Evolutionary conservation across 35 echinoderm and acorn worm genomes (phyloP).

Genomic region (Amphiura filiformis): DNA sequence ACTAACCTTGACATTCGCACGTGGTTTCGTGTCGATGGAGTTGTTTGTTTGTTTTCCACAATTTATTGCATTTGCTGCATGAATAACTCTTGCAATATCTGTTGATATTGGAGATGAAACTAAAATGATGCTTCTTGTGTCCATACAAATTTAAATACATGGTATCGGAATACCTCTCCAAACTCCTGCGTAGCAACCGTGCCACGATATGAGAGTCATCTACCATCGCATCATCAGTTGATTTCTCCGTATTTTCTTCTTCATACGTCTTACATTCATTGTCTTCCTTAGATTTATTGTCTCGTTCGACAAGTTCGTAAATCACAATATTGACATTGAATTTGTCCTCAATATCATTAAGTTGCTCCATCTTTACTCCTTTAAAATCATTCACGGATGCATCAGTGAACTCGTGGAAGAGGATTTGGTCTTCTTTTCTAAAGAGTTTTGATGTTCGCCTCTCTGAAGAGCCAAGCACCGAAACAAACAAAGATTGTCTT

Average conservation of each 20-base stretch:
- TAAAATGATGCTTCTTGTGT: conserved; percentile 56
- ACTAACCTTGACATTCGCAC: background rate
- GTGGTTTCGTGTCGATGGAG: background rate
- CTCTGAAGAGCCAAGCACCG: conserved; percentile 1
- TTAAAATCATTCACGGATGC: background rate
- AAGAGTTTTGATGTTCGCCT: background rate
- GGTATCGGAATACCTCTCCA: conserved; percentile 30
- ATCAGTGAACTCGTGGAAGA: background rate
- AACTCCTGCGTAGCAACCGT: conserved; percentile 14
- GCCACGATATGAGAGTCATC: background rate
- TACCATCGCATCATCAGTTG: background rate
- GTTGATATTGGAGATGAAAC: conserved; percentile 47
- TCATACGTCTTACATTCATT: background rate
- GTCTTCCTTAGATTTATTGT: background rate
- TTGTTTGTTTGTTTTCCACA: background rate
- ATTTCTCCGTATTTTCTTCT: background rate
- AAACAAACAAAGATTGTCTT: conserved; percentile 41
- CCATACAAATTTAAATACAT: conserved; percentile 53
- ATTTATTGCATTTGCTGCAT: background rate
- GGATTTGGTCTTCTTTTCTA: background rate
- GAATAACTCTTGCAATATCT: background rate
- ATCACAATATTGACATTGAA: conserved; percentile 26
- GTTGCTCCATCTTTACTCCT: background rate
- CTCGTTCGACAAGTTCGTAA: background rate
- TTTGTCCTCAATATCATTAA: conserved; percentile 14